These are phyloP conservation scores for Drosophila subpulchrella DNA, from an alignment of 1,140 invertebrate genomes.

Conservation along the genomic window DNA sequence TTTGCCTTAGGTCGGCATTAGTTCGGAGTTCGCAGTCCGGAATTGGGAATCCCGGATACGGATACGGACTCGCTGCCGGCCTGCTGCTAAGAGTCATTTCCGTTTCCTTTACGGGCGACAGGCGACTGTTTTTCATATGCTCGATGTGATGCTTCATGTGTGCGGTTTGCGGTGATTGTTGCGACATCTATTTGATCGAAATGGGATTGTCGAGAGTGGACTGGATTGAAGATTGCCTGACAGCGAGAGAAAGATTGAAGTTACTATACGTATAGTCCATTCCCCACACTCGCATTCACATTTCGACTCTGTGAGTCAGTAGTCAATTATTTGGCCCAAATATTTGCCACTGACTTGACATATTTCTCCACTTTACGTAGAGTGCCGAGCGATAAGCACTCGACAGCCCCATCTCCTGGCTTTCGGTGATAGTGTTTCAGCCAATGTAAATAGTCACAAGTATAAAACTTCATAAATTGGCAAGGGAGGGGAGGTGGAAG, in stretches of 20 bases:
- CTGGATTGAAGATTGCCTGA: conserved; percentile 38
- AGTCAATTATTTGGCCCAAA: conserved; percentile 54
- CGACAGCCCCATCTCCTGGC: conserved; percentile 22
- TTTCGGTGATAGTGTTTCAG: conserved; percentile 41
- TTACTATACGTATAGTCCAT: not conserved
- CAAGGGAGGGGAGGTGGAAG: not conserved
- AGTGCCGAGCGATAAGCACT: conserved; percentile 41
- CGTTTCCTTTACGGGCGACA: conserved; percentile 67
- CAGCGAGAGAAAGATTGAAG: conserved; percentile 39
- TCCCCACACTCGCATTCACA: not conserved
- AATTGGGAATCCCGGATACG: conserved; percentile 40
- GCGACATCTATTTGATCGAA: conserved; percentile 55
- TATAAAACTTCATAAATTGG: conserved; percentile 53
- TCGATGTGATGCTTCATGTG: conserved; percentile 50
- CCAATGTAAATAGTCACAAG: conserved; percentile 46
- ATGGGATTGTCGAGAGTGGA: conserved; percentile 47
- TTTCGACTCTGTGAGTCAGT: conserved; percentile 24
- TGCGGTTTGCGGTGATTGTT: conserved; percentile 73
- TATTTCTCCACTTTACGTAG: conserved; percentile 41
- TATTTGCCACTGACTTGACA: conserved; percentile 54
- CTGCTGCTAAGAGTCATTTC: conserved; percentile 78
- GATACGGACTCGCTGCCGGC: conserved; percentile 28
- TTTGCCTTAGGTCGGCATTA: conserved; percentile 83
- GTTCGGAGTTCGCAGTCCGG: conserved; percentile 39
- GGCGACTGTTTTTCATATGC: conserved; percentile 62